Base-by-base conservation (phyloP, 2,797 vertebrate species). In the Bucorvus abyssinicus region DNA sequence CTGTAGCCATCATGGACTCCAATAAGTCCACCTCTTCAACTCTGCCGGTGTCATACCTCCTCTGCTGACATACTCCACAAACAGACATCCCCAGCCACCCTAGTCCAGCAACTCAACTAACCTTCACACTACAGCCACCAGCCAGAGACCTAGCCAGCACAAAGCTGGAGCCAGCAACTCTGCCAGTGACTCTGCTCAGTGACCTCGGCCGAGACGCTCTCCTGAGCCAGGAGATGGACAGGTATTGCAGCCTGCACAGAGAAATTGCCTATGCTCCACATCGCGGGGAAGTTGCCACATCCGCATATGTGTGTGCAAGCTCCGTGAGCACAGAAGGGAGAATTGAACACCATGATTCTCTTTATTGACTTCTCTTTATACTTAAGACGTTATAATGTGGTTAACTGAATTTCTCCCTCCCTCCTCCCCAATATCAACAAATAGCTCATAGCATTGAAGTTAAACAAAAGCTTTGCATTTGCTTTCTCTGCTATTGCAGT, bases 401-500 rank as follows among this genome's bases (percentile, higher is more conserved):
- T 89, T 80, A 91, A 70, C 40, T 59, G 32, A 53, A 77, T 42
- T 57, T 69, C 67, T 71, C 17, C 15, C 55, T 80, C 45, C 6
- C 65, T 85, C 23, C 26, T 38, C 34, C 52, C 67, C 45, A 61
- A 0, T 53, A 90, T 65, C 69, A 94, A 63, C 76, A 91, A 87
- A 75, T 24, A 90, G 80, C 56, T 94, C 80, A 53, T 59, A 70
- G 49, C 68, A 60, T 3, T 68, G 73, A 77, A 93, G 86, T 80
- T 34, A 93, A 95, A 89, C 60, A 92, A 94, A 91, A 95, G 77
- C 77, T 92, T 70, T 36, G 20, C 70, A n/a, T 77, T 92, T 82
- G 44, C 78, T 90, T 86, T 93, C 49, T 32, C 60, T 47, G 3
- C 55, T 77, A 38, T 57, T 80, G 88, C 22, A 61, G 68, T 96